Evolutionary conservation across 2,113 vertebrate species (phyloP), one percentile per base, ranked within the genome.

Genomic region (Cyphomyrus discorhynchus): DNA sequence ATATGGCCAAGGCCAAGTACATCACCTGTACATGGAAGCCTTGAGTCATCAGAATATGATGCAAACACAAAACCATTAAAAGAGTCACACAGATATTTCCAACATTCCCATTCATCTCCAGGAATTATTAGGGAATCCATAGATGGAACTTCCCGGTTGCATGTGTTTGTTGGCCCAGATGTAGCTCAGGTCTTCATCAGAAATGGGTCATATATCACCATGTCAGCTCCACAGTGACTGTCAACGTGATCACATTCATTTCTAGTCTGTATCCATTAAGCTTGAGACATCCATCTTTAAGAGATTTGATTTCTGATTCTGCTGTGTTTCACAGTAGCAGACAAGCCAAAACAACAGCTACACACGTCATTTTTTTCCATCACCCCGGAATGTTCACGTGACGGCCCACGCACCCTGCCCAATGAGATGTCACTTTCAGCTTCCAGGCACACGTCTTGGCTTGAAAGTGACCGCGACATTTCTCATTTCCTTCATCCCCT

Each of bases 401-500:
- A 87, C 11, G 7, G 5, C 39, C 39, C 39, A 47, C 82, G 8
- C n/a, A 4, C 39, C 21, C 39, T 47, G 21, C 21, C 21, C 46
- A 84, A 84, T 84, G 42, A 47, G 8, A 84, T 4, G 5, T 35
- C 39, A 52, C 85, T 74, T 86, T 83, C 62, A 52, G 45, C 66
- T 35, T 47, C 31, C 46, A 15, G n/a, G 4, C 39, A 21, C 31
- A 47, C 70, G 80, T 53, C 47, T 89, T 74, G 39, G 46, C 52
- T 10, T 46, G 42, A 46, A 24, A 31, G 47, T 82, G 27, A 58
- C 77, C 5, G 42, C 87, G 89, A 88, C 88, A 92, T 86, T 91
- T 93, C 77, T 88, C 91, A 46, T 87, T 92, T 89, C 58, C 84
- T 92, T 86, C 84, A 88, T 92, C 90, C 93, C 27, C 88, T 93